These are phyloP conservation scores for Phoebastria nigripes DNA, from an alignment of 2,797 vertebrate species.

Conservation along the genomic window DNA sequence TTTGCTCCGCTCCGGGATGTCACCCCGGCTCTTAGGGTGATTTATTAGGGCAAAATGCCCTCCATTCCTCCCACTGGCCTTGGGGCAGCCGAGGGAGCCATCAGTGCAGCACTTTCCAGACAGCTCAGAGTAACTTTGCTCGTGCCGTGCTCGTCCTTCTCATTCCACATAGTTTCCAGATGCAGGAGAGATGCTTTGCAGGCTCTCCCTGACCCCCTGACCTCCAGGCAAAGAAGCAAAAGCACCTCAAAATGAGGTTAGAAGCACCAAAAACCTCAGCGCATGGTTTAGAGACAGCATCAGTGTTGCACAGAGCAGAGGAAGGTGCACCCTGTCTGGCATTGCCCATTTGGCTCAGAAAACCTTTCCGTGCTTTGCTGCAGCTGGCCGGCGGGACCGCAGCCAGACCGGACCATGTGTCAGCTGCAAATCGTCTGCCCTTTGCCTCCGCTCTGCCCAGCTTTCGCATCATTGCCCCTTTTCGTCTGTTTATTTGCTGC, in stretches of 20 bases:
- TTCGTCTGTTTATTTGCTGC: neutral
- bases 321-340: neutral
- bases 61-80: neutral
- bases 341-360: neutral
- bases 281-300: accelerated
- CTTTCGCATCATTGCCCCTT: neutral
- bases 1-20: neutral
- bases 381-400: neutral
- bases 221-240: neutral
- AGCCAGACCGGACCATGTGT: accelerated
- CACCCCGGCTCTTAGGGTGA: neutral
- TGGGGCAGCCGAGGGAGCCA: neutral
- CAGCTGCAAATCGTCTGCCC: neutral
- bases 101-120: neutral
- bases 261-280: neutral
- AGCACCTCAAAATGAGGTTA: neutral
- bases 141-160: accelerated
- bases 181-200: neutral
- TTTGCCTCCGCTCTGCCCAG: neutral
- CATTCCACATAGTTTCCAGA: neutral
- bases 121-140: neutral
- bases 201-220: neutral
- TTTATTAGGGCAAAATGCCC: neutral
- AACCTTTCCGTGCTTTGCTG: neutral
- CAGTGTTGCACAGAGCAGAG: neutral